Evolutionary conservation across 1,140 invertebrate genomes (phyloP).

Genomic region (Amphibalanus amphitrite): DNA sequence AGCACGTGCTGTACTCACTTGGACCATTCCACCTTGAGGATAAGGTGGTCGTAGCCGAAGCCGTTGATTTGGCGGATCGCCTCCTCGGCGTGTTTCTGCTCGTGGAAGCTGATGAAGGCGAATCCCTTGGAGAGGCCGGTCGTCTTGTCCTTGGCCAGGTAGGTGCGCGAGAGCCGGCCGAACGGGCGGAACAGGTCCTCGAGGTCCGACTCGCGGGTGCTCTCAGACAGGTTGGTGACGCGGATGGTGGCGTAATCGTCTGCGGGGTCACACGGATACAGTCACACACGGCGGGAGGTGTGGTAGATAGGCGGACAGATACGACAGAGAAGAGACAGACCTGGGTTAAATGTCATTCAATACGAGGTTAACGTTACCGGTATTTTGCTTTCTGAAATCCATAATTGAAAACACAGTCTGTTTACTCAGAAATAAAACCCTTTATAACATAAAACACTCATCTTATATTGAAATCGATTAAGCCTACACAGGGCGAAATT

Average conservation of each 20-base stretch:
- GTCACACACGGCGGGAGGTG: too few relatives aligned
- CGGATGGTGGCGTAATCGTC: constrained; percentile 18
- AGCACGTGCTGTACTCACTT: constrained; percentile 40
- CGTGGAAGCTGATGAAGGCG: constrained; percentile 34
- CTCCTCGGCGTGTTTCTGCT: constrained; percentile 67
- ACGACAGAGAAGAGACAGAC: background rate
- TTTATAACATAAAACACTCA: too few relatives aligned
- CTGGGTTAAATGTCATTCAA: too few relatives aligned
- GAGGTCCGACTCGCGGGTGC: constrained; percentile 82
- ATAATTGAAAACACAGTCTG: too few relatives aligned
- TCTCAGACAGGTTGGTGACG: constrained; percentile 94
- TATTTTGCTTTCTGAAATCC: too few relatives aligned
- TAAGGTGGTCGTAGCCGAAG: constrained; percentile 94
- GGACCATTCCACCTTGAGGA: constrained; percentile 97
- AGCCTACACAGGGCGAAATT: too few relatives aligned
- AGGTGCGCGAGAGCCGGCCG: constrained; percentile 70
- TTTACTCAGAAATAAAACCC: too few relatives aligned
- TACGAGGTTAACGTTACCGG: too few relatives aligned
- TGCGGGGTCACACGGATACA: too few relatives aligned
- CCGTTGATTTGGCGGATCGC: constrained; percentile 83
- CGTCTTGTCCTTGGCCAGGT: constrained; percentile 63
- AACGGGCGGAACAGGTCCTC: constrained; percentile 88
- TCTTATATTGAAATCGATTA: too few relatives aligned
- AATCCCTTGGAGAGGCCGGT: constrained; percentile 22
- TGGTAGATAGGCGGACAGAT: background rate